Evolutionary conservation across 2,888 invertebrate species (phyloP).

Genomic region (Lymantria dispar): DNA sequence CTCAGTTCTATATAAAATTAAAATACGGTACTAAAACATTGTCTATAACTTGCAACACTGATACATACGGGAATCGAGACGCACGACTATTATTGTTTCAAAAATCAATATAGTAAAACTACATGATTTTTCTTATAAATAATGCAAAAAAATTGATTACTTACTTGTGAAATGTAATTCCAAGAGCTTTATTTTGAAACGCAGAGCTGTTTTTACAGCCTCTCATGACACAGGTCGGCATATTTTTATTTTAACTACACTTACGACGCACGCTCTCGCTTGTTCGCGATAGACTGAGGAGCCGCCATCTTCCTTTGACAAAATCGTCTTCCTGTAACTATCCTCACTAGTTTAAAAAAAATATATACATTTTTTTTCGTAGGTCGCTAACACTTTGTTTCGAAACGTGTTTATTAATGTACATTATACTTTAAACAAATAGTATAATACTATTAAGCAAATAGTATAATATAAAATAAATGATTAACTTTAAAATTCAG

Average conservation of each 20-base stretch:
- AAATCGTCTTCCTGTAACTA: background rate
- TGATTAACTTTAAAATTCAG: too few species aligned
- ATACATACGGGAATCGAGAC: background rate
- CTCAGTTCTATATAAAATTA: too few species aligned
- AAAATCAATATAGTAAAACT: background rate
- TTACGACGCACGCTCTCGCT: background rate
- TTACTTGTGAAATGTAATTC: background rate
- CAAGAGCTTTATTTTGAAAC: background rate
- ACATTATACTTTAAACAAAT: too few species aligned
- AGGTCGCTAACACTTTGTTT: too few species aligned
- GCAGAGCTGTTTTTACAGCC: background rate
- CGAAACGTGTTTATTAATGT: too few species aligned
- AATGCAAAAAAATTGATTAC: background rate
- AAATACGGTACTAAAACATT: background rate
- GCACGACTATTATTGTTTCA: background rate
- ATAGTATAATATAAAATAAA: too few species aligned
- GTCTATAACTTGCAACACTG: background rate
- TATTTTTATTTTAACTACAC: background rate
- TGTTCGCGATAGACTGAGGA: background rate
- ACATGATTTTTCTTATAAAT: background rate
- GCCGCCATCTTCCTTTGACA: background rate
- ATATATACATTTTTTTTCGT: too few species aligned
- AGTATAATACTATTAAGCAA: too few species aligned
- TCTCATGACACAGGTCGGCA: background rate
- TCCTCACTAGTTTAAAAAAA: background rate